Evolutionary conservation across 2,797 vertebrate species (phyloP).

Genomic region (Aotus griseimembra): DNA sequence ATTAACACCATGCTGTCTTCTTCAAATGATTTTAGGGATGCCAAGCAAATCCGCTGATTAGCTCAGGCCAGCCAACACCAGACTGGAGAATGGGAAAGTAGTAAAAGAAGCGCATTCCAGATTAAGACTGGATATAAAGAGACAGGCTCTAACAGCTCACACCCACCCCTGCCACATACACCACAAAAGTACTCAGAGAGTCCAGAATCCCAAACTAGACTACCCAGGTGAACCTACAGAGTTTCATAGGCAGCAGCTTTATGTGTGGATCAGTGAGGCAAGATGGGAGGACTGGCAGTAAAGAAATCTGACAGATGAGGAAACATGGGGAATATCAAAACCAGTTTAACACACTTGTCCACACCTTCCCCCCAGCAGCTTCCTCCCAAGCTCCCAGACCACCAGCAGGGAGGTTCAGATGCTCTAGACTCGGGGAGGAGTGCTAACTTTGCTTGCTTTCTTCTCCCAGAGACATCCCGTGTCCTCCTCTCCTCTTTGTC

Average conservation of each 20-base stretch:
- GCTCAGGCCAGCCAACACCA: background rate
- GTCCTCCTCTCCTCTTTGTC: background rate
- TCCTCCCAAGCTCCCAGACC: background rate
- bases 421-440: background rate
- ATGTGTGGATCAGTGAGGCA: background rate
- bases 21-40: constrained; percentile 17
- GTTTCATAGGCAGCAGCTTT: background rate
- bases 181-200: background rate
- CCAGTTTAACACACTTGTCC: background rate
- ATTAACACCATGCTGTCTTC: background rate
- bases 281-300: background rate
- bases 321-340: background rate
- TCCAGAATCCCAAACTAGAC: background rate
- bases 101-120: background rate
- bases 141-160: background rate
- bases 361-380: no score
- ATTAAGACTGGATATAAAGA: background rate
- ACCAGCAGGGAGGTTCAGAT: background rate
- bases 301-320: background rate
- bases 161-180: background rate
- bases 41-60: background rate
- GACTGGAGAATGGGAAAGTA: background rate
- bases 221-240: background rate
- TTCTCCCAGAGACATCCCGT: background rate
- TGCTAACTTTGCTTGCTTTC: background rate